These are phyloP conservation scores for Mythimna ferrago DNA, from an alignment of 2,888 invertebrate species.

Conservation along the genomic window DNA sequence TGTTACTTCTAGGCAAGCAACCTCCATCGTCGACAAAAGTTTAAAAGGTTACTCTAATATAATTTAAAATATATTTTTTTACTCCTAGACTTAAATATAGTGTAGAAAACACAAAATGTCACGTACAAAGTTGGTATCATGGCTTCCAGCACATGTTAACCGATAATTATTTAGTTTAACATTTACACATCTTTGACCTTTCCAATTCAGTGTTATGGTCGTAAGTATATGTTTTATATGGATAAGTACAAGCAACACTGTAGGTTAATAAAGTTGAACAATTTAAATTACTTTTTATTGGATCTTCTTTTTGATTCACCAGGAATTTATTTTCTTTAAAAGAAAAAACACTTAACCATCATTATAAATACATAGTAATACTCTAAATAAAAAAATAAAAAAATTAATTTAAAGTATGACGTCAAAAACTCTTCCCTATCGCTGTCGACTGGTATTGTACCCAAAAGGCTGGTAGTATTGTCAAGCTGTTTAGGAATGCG, in stretches of 20 bases:
- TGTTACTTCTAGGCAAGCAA: no score
- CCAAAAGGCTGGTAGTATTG: no score
- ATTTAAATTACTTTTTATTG: constrained; percentile 1
- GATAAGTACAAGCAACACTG: background rate
- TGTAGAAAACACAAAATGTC: constrained; percentile 13
- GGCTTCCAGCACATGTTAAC: constrained; percentile 8
- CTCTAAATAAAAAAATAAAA: no score
- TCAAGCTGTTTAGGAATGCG: no score
- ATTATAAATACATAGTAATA: no score
- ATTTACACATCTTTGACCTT: constrained; percentile 40
- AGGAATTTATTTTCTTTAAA: no score
- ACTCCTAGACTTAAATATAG: constrained; percentile 2
- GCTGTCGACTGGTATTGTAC: no score
- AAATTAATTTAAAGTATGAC: no score
- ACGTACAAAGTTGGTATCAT: constrained; percentile 22
- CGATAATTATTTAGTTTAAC: constrained; percentile 43
- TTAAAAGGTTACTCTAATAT: background rate
- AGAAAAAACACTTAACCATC: no score
- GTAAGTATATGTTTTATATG: constrained; percentile 15
- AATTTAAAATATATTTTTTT: constrained; percentile 10
- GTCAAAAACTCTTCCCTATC: no score
- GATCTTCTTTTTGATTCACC: background rate
- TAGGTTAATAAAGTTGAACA: constrained; percentile 1
- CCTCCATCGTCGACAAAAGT: no score
- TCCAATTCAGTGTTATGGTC: constrained; percentile 21